A percentile compares a stretch with the other conserved stretches of the same genome.
These are phyloP conservation scores for Phocides pigmalion DNA, from an alignment of 1,140 invertebrate genomes.

Conservation along the genomic window DNA sequence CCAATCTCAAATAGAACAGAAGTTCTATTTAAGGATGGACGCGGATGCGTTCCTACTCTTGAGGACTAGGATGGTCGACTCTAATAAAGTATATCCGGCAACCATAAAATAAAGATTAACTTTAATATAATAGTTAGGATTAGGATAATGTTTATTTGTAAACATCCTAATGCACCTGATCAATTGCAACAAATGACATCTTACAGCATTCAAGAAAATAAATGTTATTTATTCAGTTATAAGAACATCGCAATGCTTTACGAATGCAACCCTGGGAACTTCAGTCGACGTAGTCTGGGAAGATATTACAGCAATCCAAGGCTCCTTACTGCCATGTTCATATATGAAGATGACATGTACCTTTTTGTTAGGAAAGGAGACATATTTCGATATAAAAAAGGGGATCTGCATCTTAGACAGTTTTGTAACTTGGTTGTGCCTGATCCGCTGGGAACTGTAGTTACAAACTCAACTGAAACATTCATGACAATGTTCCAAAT, in stretches of 20 bases:
- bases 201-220: constrained; percentile 7
- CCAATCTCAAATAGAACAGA: no score
- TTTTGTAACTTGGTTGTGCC: neutral
- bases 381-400: neutral
- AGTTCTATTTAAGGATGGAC: no score
- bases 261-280: neutral
- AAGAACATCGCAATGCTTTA: neutral
- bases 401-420: neutral
- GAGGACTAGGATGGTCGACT: no score
- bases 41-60: no score
- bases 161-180: no score
- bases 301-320: constrained; percentile 9
- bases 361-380: constrained; percentile 15
- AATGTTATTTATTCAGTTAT: constrained; percentile 2
- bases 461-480: neutral
- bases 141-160: no score
- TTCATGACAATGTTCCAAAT: constrained; percentile 37
- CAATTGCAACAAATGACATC: neutral
- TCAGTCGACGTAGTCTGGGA: neutral
- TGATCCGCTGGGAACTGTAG: neutral
- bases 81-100: no score
- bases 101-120: no score
- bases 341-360: constrained; percentile 38
- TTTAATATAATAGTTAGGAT: no score
- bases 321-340: constrained; percentile 26